Evolutionary conservation across 1,140 invertebrate species (phyloP), one percentile per base, ranked within the genome.

Genomic region (Drosophila prosaltans): DNA sequence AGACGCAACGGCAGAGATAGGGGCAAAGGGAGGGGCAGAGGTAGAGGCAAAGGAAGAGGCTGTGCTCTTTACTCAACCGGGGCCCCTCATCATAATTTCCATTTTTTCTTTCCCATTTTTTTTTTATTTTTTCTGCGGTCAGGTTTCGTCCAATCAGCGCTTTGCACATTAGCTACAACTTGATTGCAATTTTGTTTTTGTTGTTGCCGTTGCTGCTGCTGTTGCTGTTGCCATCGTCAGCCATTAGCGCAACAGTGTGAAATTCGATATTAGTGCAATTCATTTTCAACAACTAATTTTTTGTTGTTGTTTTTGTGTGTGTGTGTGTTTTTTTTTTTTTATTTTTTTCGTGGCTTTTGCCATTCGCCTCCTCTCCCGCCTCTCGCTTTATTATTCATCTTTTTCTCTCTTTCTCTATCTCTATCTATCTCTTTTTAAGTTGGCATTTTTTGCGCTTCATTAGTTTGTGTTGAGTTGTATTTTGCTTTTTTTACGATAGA

Each of bases 241-340:
- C 84, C 84, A 88, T 88, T 88, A 88, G 84, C 84, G 84, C 74
- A 74, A 59, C 80, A 84, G 84, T 88, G 84, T 89, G 84, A 88
- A 88, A 89, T 88, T 88, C 80, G 84, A 88, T 88, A 88, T 89
- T 89, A 89, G 84, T 89, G 84, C 84, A 89, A 89, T 89, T 89
- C 84, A 89, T 89, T 89, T 89, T 89, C 74, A 89, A 89, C 84
- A 84, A 89, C 84, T 9, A 24, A 39, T 39, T 40, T 64, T 83
- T 59, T 73, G 74, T 89, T 89, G 65, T 63, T 68, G 30, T 39
- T 40, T 59, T 80, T 78, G 51, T 57, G 68, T 74, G 83, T 88
- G 73, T 83, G 80, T 2, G 83, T 89, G 70, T 65, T 68, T 9
- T 30, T 43, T 21, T 62, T 32, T n/a, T 11, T 16, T 10, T n/a